Conservation (phyloP, 2,797 vertebrate species). For the Mus minutoides region DNA sequence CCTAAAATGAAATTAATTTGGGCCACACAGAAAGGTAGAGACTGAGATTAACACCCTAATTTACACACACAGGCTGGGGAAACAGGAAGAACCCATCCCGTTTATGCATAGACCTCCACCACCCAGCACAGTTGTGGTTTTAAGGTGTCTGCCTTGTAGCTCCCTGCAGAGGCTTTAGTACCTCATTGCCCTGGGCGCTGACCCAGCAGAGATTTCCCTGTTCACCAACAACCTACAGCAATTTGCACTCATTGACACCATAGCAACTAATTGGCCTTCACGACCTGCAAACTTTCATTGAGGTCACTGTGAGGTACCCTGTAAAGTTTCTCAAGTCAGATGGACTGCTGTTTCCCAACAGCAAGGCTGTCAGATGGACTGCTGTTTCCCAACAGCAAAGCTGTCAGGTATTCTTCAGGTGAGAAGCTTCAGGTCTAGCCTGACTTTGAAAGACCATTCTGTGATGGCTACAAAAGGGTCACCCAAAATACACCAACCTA, state of each 20-base stretch:
- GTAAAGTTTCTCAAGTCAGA: slow-evolving; percentile 65
- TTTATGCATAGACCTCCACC: slow-evolving; percentile 17
- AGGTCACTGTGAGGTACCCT: slow-evolving; percentile 71
- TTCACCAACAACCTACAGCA: slow-evolving; percentile 75
- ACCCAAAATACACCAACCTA: slow-evolving; percentile 42
- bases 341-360: slow-evolving; percentile 29
- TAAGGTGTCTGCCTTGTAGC: slow-evolving; percentile 60
- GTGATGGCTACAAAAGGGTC: not conserved
- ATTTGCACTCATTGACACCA: slow-evolving; percentile 79
- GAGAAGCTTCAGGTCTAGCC: slow-evolving; percentile 18
- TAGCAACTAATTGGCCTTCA: slow-evolving; percentile 81
- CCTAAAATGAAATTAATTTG: slow-evolving; percentile 23
- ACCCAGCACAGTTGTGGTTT: slow-evolving; percentile 2
- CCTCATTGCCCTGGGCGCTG: slow-evolving; percentile 79
- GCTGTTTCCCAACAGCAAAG: slow-evolving; percentile 36
- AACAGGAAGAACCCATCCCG: not conserved
- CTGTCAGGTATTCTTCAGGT: not conserved
- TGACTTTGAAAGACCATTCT: slow-evolving; percentile 24
- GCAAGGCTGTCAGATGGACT: slow-evolving; percentile 49
- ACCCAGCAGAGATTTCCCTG: slow-evolving; percentile 79
- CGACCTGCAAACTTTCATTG: slow-evolving; percentile 76
- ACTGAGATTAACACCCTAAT: slow-evolving; percentile 17
- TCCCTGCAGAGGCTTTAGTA: slow-evolving; percentile 73
- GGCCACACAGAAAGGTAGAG: not conserved
- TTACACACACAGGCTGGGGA: not conserved